A percentile compares a stretch with the other conserved stretches of the same genome.
Evolutionary conservation across 2,113 vertebrate species (phyloP).

Genomic region (Notarius lentiginosus): DNA sequence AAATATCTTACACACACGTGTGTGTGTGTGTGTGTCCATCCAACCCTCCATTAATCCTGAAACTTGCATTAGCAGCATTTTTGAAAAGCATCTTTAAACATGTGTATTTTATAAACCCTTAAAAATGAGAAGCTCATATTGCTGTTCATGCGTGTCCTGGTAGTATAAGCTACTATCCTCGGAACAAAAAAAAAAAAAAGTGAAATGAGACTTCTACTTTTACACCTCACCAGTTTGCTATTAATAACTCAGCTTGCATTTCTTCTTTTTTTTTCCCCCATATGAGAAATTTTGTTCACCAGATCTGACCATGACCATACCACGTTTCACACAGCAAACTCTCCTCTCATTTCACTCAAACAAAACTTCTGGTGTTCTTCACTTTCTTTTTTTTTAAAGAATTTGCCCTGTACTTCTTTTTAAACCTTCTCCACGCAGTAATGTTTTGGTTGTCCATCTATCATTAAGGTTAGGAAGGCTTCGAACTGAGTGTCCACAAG

Average conservation of each 20-base stretch:
- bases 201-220: slow-evolving; percentile 70
- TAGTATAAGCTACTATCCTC: slow-evolving; percentile 55
- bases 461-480: neutral
- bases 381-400: neutral
- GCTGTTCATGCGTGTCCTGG: slow-evolving; percentile 30
- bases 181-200: slow-evolving; percentile 58
- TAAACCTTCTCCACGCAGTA: neutral
- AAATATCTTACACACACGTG: neutral
- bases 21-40: neutral
- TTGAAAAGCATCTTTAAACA: neutral
- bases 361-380: neutral
- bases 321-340: neutral
- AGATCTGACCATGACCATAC: neutral
- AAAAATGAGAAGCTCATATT: slow-evolving; percentile 40
- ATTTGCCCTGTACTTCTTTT: neutral
- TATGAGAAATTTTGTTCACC: slow-evolving; percentile 23
- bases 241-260: slow-evolving; percentile 62
- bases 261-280: slow-evolving; percentile 66
- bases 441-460: neutral
- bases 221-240: slow-evolving; percentile 62
- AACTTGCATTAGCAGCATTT: neutral
- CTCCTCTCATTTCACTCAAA: neutral
- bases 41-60: neutral
- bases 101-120: neutral
- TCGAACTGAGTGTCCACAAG: neutral